phyloP scores from a whole-genome alignment of 2,888 invertebrate species.

The Seira ritae region DNA sequence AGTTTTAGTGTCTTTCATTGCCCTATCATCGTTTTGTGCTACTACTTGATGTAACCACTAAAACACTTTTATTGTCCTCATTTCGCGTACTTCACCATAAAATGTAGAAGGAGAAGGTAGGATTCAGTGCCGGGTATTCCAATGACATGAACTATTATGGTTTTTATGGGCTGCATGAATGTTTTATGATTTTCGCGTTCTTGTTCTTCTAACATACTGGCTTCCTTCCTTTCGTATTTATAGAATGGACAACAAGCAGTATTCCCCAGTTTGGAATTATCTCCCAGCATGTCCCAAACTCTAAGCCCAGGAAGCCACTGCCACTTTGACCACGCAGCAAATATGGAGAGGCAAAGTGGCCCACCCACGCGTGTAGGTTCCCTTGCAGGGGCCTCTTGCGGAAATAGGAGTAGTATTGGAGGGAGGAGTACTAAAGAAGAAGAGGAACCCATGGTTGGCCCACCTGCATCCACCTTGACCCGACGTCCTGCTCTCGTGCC shows the following conservation, averaged over 20 bases:
- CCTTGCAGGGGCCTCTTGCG: slow-evolving; percentile 48
- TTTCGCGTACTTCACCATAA: not conserved
- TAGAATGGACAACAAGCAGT: slow-evolving; percentile 67
- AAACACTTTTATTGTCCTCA: not conserved
- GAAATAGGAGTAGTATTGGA: slow-evolving; percentile 32
- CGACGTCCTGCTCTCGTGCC: slow-evolving; percentile 76
- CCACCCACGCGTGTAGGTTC: slow-evolving; percentile 58
- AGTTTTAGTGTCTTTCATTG: too few species aligned
- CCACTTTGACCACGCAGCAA: slow-evolving; percentile 53
- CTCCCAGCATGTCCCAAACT: slow-evolving; percentile 71
- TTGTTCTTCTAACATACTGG: not conserved
- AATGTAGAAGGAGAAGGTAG: not conserved
- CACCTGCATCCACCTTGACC: slow-evolving; percentile 76
- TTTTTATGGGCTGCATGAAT: slow-evolving; percentile 1
- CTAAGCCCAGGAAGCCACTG: slow-evolving; percentile 67
- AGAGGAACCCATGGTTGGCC: slow-evolving; percentile 74
- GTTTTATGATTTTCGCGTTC: not conserved
- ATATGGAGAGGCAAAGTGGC: slow-evolving; percentile 50
- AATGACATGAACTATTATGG: not conserved
- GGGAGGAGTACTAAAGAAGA: slow-evolving; percentile 69
- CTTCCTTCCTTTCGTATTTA: slow-evolving; percentile 3
- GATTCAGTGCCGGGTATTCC: not conserved
- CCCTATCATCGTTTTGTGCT: too few species aligned
- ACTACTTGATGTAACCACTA: slow-evolving; percentile 1
- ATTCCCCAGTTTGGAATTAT: slow-evolving; percentile 69